Conservation (phyloP, 2,888 invertebrate genomes). For the Cryptops parisi region DNA sequence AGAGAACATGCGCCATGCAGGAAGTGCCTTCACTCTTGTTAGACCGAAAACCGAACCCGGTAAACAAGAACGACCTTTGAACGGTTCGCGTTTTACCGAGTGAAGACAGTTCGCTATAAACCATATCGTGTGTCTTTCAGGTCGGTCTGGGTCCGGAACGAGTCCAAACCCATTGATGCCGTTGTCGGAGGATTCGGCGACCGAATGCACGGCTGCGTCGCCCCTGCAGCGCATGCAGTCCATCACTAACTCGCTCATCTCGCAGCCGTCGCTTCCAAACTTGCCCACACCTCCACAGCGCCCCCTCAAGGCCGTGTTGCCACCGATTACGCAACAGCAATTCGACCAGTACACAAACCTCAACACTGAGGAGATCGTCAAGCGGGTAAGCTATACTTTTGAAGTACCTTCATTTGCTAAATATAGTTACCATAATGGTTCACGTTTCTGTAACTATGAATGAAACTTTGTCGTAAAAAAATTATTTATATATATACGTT, state of each 20-base stretch:
- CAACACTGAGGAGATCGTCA: constrained; percentile 96
- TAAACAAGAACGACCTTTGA: too few species aligned
- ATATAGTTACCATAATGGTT: too few species aligned
- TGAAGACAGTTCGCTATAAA: too few species aligned
- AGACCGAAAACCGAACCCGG: constrained; percentile 73
- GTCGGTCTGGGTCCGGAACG: constrained; percentile 13
- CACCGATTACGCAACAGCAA: constrained; percentile 96
- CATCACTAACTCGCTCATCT: constrained; percentile 86
- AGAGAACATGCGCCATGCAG: constrained; percentile 27
- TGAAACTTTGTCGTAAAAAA: too few species aligned
- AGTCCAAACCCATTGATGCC: constrained; percentile 45
- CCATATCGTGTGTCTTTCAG: too few species aligned
- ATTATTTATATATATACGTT: too few species aligned
- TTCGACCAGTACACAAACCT: constrained; percentile 96
- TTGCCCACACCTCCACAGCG: constrained; percentile 71
- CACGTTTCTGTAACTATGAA: too few species aligned
- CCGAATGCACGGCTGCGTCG: constrained; percentile 51
- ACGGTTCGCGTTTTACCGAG: too few species aligned
- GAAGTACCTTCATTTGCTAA: too few species aligned
- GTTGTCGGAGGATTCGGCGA: constrained; percentile 60
- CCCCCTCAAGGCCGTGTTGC: constrained; percentile 88
- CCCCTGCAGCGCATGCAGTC: constrained; percentile 96
- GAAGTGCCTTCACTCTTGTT: constrained; percentile 62
- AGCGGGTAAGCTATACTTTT: constrained; percentile 42
- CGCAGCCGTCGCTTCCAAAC: constrained; percentile 57